Base-by-base conservation (phyloP, 1,140 invertebrate genomes). In the Drosophila equinoxialis region DNA sequence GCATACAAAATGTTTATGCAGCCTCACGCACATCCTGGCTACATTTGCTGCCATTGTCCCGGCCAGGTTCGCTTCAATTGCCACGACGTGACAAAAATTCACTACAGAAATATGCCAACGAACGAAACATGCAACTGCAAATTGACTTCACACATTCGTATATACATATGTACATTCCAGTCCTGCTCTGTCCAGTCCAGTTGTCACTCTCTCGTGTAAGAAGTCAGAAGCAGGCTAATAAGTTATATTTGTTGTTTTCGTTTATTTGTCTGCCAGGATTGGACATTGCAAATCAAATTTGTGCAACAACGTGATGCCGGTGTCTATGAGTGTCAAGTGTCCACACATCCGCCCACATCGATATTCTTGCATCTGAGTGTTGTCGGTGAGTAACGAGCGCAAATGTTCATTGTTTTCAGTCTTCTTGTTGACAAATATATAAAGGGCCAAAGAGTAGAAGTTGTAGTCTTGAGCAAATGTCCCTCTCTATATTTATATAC, bases 301-400 rank as follows among this genome's bases (percentile, higher is more conserved):
- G 96, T 97, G 33, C 96, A 96, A 87, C 94, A 94, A 76, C 94
- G 95, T 68, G 97, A 98, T 92, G 95, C 95, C 14, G 97, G 97
- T 33, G 92, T 92, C 71, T 98, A 97, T 92, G 96, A 98, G 92
- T 98, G 97, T 92, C 97, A 97, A 93, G 95, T 98, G 13, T 97
- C 96, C 30, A 96, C 96, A 26, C 96, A 97, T 93, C 97, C 97
- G 58, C 96, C 96, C 65, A 95, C 96, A 17, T 97, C 96, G 92
- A 96, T 97, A 93, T 97, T 97, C 92, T 92, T 97, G 61, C 94
- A 95, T 74, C 94, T 98, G 68, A 95, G 95, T 90, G 96, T 98
- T 70, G 95, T 97, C 68, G 96, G 97, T 98, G 93, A 95, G 96
- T 93, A 57, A 68, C 68, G 62, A 20, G 42, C 41, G n/a, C 55